A percentile compares a stretch with the other conserved stretches of the same genome.
phyloP scores from a whole-genome alignment of 2,113 vertebrate genomes.

The Amphiprion percula region DNA sequence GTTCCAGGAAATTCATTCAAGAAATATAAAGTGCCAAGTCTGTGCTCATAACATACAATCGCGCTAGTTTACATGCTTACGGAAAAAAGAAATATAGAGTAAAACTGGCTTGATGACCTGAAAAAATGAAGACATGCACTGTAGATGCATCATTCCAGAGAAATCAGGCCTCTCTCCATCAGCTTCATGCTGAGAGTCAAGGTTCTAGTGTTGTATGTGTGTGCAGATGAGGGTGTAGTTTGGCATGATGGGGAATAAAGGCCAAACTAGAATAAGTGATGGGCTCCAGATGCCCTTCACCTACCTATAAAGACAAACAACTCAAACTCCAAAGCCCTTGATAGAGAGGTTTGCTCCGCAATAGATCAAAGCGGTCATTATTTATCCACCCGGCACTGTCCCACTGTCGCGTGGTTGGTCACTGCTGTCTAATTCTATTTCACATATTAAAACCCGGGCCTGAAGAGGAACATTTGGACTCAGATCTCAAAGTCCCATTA shows the following conservation, averaged over 20 bases:
- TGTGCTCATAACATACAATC: background rate
- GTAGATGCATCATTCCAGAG: background rate
- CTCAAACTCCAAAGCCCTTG: slow-evolving; percentile 30
- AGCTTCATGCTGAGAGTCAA: background rate
- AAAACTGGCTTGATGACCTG: background rate
- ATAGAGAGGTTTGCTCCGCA: slow-evolving; percentile 38
- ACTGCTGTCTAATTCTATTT: slow-evolving; percentile 3
- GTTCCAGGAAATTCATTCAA: too few relatives aligned
- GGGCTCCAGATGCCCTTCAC: slow-evolving; percentile 56
- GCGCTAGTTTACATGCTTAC: background rate
- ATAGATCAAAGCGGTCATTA: slow-evolving; percentile 34
- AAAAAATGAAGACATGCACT: background rate
- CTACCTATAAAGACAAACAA: slow-evolving; percentile 58
- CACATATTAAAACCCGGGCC: slow-evolving; percentile 30
- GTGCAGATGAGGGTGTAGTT: background rate
- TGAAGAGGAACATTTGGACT: slow-evolving; percentile 18
- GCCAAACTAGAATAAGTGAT: slow-evolving; percentile 47
- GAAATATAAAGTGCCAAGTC: background rate
- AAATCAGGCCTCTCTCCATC: background rate
- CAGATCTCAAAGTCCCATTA: slow-evolving; percentile 35
- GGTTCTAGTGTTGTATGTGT: background rate
- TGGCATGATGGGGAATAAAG: slow-evolving; percentile 4
- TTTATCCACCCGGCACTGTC: slow-evolving; percentile 38
- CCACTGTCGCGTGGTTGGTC: background rate
- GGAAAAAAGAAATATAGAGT: background rate